Base-by-base conservation (phyloP, 1,140 invertebrate species). In the Glossosoma conforme region DNA sequence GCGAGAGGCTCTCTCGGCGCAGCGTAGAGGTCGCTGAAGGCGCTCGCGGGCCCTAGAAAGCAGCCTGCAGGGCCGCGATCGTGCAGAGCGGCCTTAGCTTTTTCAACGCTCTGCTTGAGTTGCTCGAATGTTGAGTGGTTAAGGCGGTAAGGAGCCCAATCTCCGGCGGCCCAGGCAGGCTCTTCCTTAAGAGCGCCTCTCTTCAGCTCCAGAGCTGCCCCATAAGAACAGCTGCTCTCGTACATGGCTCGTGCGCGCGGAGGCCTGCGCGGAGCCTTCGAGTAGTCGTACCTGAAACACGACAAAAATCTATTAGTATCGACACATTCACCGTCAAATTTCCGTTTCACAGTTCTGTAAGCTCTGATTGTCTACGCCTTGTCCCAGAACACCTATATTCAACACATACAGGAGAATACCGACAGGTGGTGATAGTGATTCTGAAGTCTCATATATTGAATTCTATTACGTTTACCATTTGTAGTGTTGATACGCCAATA, bases 181-280 rank as follows among this genome's bases (percentile, higher is more conserved):
- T 80, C 81, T 55, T 76, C 78, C 66, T 80, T 82, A 37, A 76
- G 68, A 50, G 77, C 77, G 57, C 76, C 80, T 61, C 89, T 77
- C 72, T 91, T 91, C 62, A 91, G 74, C 69, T 91, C 88, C 59
- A 91, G 75, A 61, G 87, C 87, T 67, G 83, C 86, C 67, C 87
- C 86, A 75, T 90, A 91, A 67, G 87, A 91, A 76, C 88, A 91
- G 62, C 86, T 85, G 72, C 87, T 90, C 77, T 91, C 89, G 80
- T 91, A 91, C 88, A 91, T 91, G 33, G 65, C 68, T 60, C 62
- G 62, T 63, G 64, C 67, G 38, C 64, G 60, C 25, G 63, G 64
- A 28, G 64, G 61, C 25, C 68, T 62, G 24, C 69, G 65, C 38
- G 69, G 67, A 18, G 13, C 41, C 10, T n/a, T 52, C 49, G 22